Evolutionary conservation across 2,113 vertebrate species (phyloP).

Genomic region (Serilophus lunatus): DNA sequence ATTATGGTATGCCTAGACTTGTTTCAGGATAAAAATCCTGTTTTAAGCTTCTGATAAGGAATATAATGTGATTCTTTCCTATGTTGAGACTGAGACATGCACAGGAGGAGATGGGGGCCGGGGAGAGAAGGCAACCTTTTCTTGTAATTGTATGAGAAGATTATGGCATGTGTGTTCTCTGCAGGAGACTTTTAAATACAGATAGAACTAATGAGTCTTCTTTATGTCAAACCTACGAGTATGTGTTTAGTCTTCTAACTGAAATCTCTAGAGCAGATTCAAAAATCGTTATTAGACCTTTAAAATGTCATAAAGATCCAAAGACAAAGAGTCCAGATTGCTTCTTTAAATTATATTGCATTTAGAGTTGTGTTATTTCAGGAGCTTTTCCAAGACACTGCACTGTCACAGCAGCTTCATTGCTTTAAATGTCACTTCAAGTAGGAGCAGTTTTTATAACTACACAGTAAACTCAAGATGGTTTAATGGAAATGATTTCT

Average conservation of each 20-base stretch:
- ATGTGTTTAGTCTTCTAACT: neutral
- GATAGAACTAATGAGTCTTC: neutral
- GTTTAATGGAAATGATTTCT: slow-evolving; percentile 95
- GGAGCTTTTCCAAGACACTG: neutral
- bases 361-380: slow-evolving; percentile 23
- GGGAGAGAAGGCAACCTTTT: neutral
- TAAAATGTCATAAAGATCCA: slow-evolving; percentile 29
- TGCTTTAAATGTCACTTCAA: slow-evolving; percentile 75
- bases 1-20: neutral
- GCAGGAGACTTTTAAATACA: neutral
- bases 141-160: neutral
- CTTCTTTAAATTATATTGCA: neutral
- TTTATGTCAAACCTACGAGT: neutral
- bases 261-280: slow-evolving; percentile 8
- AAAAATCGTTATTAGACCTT: slow-evolving; percentile 36
- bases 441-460: slow-evolving; percentile 85
- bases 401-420: slow-evolving; percentile 36
- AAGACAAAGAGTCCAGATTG: neutral
- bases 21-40: neutral
- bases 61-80: neutral
- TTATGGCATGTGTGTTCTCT: neutral
- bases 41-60: neutral
- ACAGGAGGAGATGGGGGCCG: neutral
- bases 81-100: neutral
- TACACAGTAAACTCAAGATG: slow-evolving; percentile 82